Evolutionary conservation across 2,888 invertebrate genomes (phyloP).

Genomic region (Drosophila barbarae): DNA sequence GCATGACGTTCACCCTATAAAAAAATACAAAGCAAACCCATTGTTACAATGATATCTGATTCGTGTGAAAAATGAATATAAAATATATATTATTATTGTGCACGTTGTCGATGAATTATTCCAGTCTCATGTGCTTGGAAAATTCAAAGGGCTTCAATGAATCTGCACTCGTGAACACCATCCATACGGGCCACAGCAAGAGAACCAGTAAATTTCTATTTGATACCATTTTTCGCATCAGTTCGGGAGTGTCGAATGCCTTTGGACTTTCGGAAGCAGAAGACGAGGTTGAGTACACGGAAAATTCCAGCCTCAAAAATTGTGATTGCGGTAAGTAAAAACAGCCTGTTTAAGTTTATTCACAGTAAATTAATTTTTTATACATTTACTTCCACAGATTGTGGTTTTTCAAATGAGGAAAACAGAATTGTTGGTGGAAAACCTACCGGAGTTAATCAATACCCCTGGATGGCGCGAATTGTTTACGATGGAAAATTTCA

Average conservation of each 20-base stretch:
- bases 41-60: conserved; percentile 51
- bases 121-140: conserved; percentile 48
- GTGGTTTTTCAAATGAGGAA: conserved; percentile 91
- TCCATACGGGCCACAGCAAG: conserved; percentile 72
- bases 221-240: conserved; percentile 86
- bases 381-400: conserved; percentile 82
- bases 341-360: too few species aligned
- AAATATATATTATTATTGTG: conserved; percentile 57
- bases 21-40: conserved; percentile 19
- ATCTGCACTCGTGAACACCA: conserved; percentile 33
- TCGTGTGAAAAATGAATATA: conserved; percentile 57
- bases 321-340: conserved; percentile 87
- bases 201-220: conserved; percentile 86
- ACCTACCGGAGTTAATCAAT: conserved; percentile 89
- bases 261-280: conserved; percentile 80
- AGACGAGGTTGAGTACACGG: conserved; percentile 83
- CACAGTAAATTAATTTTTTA: not conserved
- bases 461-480: conserved; percentile 92
- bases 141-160: conserved; percentile 37
- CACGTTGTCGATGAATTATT: conserved; percentile 52
- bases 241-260: conserved; percentile 79
- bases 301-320: conserved; percentile 82
- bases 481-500: conserved; percentile 94
- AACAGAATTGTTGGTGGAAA: conserved; percentile 92
- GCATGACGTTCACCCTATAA: conserved; percentile 15